A percentile compares a stretch with the other conserved stretches of the same genome.
These are phyloP conservation scores for Apteryx mantelli DNA, from an alignment of 2,113 vertebrate species.

Conservation along the genomic window DNA sequence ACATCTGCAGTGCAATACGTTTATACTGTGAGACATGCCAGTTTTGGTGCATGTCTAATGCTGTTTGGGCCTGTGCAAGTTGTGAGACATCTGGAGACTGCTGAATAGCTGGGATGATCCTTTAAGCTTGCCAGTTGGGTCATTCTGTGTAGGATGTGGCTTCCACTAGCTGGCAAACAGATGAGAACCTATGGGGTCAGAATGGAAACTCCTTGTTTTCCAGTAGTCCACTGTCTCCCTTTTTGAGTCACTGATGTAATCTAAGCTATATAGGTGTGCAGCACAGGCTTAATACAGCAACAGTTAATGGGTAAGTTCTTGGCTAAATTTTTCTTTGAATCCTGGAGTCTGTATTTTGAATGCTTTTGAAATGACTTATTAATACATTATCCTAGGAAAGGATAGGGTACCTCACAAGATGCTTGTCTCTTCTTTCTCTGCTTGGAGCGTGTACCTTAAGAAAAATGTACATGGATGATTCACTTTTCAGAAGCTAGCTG, in stretches of 20 bases:
- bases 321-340: background rate
- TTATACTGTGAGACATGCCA: background rate
- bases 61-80: background rate
- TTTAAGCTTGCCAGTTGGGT: constrained; percentile 21
- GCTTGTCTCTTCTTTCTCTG: background rate
- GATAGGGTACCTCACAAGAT: background rate
- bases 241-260: background rate
- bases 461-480: background rate
- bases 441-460: background rate
- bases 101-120: background rate
- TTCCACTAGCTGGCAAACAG: background rate
- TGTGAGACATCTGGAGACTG: background rate
- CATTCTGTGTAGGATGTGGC: background rate
- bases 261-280: background rate
- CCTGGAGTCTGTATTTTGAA: background rate
- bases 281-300: background rate
- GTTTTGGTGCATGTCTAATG: background rate
- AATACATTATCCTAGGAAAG: background rate
- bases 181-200: background rate
- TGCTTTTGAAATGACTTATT: background rate
- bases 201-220: background rate
- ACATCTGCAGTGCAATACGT: background rate
- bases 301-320: background rate
- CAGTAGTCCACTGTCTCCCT: background rate
- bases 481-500: background rate